These are phyloP conservation scores for Cebus imitator DNA, from an alignment of 2,113 vertebrate species.

Conservation along the genomic window DNA sequence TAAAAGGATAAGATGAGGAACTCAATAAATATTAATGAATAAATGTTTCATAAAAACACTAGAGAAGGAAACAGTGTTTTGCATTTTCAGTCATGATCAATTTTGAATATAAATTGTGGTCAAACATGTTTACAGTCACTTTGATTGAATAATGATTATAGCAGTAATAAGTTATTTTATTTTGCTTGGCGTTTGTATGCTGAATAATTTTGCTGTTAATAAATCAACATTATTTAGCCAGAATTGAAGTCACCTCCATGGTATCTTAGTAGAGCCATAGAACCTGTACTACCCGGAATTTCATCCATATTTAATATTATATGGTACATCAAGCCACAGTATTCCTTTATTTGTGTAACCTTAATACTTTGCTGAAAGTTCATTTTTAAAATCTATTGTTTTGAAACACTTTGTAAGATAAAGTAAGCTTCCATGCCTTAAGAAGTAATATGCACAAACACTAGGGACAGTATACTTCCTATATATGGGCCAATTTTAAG, in stretches of 20 bases:
- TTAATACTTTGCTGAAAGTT: not conserved
- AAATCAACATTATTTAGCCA: slow-evolving; percentile 36
- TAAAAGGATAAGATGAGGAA: not conserved
- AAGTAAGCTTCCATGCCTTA: not conserved
- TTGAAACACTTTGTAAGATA: slow-evolving; percentile 34
- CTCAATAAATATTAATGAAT: slow-evolving; percentile 30
- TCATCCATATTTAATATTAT: not conserved
- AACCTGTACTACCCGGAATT: not conserved
- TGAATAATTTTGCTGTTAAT: slow-evolving; percentile 23
- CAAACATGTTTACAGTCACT: not conserved
- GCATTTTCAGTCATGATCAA: not conserved
- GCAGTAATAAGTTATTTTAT: slow-evolving; percentile 6
- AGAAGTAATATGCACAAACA: not conserved
- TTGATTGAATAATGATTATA: not conserved
- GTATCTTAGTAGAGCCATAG: not conserved
- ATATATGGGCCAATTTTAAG: not conserved
- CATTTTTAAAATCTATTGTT: not conserved
- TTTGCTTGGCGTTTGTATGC: not conserved
- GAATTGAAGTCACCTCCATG: not conserved
- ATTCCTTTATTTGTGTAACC: slow-evolving; percentile 31
- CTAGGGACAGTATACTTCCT: not conserved
- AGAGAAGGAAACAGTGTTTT: not conserved
- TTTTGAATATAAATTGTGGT: slow-evolving; percentile 16
- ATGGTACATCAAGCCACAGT: not conserved
- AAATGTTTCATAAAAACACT: not conserved